phyloP scores from a whole-genome alignment of 2,888 invertebrate genomes.

The Pseudeuparius sepicola region DNA sequence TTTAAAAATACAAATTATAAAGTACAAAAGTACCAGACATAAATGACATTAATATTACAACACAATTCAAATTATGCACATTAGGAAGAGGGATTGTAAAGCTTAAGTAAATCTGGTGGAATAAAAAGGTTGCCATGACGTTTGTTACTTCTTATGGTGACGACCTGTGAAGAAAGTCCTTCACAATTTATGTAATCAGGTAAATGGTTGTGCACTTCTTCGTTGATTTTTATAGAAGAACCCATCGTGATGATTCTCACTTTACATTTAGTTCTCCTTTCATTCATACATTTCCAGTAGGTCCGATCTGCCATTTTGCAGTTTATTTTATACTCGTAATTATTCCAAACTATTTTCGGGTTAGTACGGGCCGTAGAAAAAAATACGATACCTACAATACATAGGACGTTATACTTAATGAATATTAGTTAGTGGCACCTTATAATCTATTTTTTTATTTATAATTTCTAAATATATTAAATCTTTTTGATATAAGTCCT shows the following conservation, averaged over 20 bases:
- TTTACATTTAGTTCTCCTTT: conserved; percentile 26
- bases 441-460: no score
- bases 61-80: no score
- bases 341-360: conserved; percentile 28
- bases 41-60: no score
- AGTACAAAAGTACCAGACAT: no score
- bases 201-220: conserved; percentile 23
- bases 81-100: no score
- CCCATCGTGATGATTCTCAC: conserved; percentile 27
- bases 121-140: no score
- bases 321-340: conserved; percentile 26
- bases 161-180: conserved; percentile 17
- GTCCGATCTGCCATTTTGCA: conserved; percentile 25
- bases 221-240: conserved; percentile 17
- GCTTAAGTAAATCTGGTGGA: no score
- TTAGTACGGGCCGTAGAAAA: conserved; percentile 27
- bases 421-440: no score
- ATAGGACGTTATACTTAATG: no score
- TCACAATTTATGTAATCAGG: conserved; percentile 18
- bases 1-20: no score
- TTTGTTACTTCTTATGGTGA: conserved; percentile 17
- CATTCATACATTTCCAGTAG: conserved; percentile 30
- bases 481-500: conserved; percentile 16
- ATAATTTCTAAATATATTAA: no score
- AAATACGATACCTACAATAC: conserved; percentile 25